Conservation (phyloP, 1,140 invertebrate species). For the Ladona fulva region DNA sequence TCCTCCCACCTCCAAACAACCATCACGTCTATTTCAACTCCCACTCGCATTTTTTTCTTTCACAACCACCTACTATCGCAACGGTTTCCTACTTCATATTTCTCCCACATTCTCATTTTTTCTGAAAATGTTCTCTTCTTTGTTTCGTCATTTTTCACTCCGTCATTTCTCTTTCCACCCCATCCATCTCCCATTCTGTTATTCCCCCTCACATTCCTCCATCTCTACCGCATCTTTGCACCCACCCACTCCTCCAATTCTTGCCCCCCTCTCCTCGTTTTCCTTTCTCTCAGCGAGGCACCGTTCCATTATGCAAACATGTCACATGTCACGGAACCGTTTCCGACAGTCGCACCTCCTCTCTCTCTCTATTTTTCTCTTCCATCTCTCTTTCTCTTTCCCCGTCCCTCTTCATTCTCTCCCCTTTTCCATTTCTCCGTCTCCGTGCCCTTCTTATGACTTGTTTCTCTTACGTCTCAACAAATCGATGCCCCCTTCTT, state of each 20-base stretch:
- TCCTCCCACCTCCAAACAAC: no score
- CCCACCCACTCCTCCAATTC: no score
- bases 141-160: no score
- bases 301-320: slow-evolving; percentile 8
- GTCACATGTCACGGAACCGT: not conserved
- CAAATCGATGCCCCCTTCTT: no score
- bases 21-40: no score
- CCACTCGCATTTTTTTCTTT: no score
- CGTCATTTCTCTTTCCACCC: no score
- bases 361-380: not conserved
- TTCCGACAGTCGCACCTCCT: not conserved
- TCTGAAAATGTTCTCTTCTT: no score
- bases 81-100: no score
- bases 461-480: no score
- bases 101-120: no score
- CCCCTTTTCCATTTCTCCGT: not conserved
- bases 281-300: not conserved
- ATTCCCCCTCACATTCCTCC: not conserved
- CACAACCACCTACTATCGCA: no score
- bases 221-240: not conserved
- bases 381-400: not conserved
- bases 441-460: not conserved
- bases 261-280: not conserved
- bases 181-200: not conserved
- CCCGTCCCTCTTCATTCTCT: not conserved